A percentile compares a stretch with the other conserved stretches of the same genome.
phyloP scores from a whole-genome alignment of 1,140 invertebrate species.

The Trialeurodes vaporariorum region DNA sequence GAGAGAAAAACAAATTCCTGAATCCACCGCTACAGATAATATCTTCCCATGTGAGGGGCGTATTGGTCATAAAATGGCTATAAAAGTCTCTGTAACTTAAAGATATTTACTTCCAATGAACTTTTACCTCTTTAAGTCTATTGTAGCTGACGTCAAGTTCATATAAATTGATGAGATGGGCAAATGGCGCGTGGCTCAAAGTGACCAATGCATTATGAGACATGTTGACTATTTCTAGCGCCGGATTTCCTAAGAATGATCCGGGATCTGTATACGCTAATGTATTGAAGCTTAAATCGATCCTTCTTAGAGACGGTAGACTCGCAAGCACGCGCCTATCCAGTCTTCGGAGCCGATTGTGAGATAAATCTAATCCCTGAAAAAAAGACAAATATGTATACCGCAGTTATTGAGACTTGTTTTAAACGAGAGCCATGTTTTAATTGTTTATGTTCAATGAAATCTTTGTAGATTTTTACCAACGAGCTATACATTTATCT shows the following conservation, averaged over 20 bases:
- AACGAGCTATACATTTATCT: too few relatives aligned
- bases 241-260: slow-evolving; percentile 53
- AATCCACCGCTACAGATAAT: too few relatives aligned
- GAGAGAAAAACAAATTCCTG: too few relatives aligned
- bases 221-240: slow-evolving; percentile 48
- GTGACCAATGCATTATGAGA: slow-evolving; percentile 26
- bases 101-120: not conserved
- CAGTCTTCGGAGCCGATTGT: slow-evolving; percentile 58
- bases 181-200: slow-evolving; percentile 43
- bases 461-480: too few relatives aligned
- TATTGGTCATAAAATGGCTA: too few relatives aligned
- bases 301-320: slow-evolving; percentile 55
- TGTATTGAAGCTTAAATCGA: slow-evolving; percentile 69
- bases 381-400: slow-evolving; percentile 24
- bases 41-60: too few relatives aligned
- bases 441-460: too few relatives aligned
- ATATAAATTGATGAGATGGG: slow-evolving; percentile 56
- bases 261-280: slow-evolving; percentile 55
- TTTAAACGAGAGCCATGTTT: too few relatives aligned
- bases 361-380: slow-evolving; percentile 60
- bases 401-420: not conserved
- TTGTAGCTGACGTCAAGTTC: slow-evolving; percentile 70
- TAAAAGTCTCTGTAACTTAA: not conserved
- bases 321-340: slow-evolving; percentile 57
- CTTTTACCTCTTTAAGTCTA: slow-evolving; percentile 41